Evolutionary conservation across 2,113 vertebrate species (phyloP), one percentile per base, ranked within the genome.

Genomic region (Hylia prasina): DNA sequence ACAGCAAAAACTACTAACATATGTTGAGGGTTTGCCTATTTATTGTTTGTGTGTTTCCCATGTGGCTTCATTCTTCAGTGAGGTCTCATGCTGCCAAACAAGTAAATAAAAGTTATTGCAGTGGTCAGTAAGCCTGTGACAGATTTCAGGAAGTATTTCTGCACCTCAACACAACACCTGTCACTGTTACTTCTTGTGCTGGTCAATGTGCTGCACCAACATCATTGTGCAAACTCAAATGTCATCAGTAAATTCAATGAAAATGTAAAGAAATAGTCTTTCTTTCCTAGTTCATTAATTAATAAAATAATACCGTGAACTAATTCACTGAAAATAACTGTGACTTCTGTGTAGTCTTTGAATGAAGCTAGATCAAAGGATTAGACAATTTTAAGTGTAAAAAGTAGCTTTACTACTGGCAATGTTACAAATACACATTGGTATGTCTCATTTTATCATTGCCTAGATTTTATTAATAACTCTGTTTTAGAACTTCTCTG

Each of bases 161-260:
- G 44, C 30, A 13, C 24, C 40, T 87, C 84, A 69, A 0, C 2
- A 2, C 24, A 50, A 22, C 17, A 31, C 11, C 12, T 35, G 6
- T 75, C 65, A 27, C 35, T 56, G 16, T 45, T 86, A 5, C 22
- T 73, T 68, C 30, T 54, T 53, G 17, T n/a, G 5, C n/a, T 2
- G 6, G 16, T 66, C 51, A 24, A 45, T 1, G 2, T 48, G 47
- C 25, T 82, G 30, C 51, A 58, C 6, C 39, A 54, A 27, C 0
- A 0, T 42, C 17, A 2, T 15, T 24, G 10, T 13, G 42, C 2
- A 1, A 87, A 50, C 8, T 47, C 44, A 51, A 28, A 5, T 66
- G 20, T 78, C 2, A 0, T n/a, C 31, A 35, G 11, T 47, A 75
- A 77, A 65, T 63, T 85, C 33, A 68, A 11, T 22, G 23, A 17